Evolutionary conservation across 1,140 invertebrate species (phyloP), one percentile per base, ranked within the genome.

Genomic region (Tenebrio molitor): DNA sequence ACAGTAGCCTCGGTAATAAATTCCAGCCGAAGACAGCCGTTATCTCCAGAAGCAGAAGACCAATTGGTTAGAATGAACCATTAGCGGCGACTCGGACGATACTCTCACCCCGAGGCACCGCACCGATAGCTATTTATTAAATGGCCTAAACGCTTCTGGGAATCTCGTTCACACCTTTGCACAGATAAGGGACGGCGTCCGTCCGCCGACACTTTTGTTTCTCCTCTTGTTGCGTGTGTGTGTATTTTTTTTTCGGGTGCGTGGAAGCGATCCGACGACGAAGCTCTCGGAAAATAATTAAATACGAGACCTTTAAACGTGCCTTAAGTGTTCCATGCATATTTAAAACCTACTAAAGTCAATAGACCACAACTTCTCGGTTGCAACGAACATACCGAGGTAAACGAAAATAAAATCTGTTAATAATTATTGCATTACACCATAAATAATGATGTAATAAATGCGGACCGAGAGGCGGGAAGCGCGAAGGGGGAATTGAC

Each of bases 41-140:
- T 76, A 77, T 78, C 75, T 76, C 75, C 53, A 50, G 50, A 66
- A 74, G 73, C 76, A 78, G 70, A 74, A 77, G 77, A 76, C 77
- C 77, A 78, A 78, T 78, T 78, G 77, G 77, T 78, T 78, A 78
- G 77, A 74, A 78, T 76, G 72, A 69, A 74, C 77, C 76, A 78
- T 78, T 78, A 78, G 77, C 77, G 77, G 74, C 72, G 69, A 39
- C 74, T 73, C 33, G 36, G 69, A 72, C 62, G 67, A 70, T 62
- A 67, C 62, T 74, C 58, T 74, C 58, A 29, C 68, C 70, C 73
- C 58, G 50, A 71, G 70, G 71, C 69, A 69, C 66, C n/a, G n/a
- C n/a, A n/a, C 73, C 71, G 73, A 75, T 75, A 75, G 72, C 72
- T 75, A 71, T 75, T 75, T 72, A 75, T 72, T 75, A 75, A 74